These are phyloP conservation scores for Meloidogyne floridensis DNA, from an alignment of 1,140 invertebrate species.

Conservation along the genomic window DNA sequence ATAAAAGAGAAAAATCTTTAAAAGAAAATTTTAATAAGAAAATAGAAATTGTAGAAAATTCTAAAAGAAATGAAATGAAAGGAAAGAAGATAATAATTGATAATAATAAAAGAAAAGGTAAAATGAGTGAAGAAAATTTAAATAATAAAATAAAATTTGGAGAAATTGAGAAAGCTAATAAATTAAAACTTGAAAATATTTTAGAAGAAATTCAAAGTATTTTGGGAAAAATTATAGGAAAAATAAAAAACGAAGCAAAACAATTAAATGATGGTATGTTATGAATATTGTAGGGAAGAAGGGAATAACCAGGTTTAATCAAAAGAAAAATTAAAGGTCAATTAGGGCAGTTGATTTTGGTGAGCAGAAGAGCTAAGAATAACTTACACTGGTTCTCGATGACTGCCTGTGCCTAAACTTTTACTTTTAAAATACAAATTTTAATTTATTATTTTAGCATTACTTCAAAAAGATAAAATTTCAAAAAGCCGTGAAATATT, in stretches of 20 bases:
- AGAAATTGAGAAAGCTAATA: no score
- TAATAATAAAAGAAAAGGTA: background rate
- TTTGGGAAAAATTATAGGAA: background rate
- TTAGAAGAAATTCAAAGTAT: background rate
- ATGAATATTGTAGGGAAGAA: no score
- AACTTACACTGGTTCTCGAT: no score
- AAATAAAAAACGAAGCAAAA: background rate
- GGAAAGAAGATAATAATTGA: background rate
- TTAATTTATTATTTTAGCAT: background rate
- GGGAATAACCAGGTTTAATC: no score
- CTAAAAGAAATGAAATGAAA: background rate
- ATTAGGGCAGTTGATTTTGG: no score
- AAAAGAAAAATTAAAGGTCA: no score
- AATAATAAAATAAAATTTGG: no score
- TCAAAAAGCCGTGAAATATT: background rate
- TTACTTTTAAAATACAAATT: no score
- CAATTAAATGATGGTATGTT: background rate
- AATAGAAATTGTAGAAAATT: background rate
- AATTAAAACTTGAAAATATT: no score
- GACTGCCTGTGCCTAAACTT: no score
- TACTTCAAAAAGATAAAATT: background rate
- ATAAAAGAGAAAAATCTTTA: background rate
- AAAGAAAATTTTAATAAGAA: background rate
- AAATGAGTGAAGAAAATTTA: no score
- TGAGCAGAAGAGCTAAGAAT: no score